Evolutionary conservation across 1,140 invertebrate genomes (phyloP).

Genomic region (Arctopsyche grandis): DNA sequence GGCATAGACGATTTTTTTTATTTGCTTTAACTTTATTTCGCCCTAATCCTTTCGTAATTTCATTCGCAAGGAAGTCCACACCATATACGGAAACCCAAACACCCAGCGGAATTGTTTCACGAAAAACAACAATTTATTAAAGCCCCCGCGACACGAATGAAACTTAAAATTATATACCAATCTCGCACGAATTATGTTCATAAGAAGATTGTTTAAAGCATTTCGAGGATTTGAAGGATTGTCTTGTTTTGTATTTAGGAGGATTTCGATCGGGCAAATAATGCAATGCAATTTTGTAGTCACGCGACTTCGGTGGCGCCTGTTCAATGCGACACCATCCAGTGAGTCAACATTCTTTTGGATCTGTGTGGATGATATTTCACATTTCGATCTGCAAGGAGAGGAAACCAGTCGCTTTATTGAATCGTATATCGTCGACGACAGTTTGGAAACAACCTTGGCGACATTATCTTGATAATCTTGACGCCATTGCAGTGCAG

Average conservation of each 20-base stretch:
- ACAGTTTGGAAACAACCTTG: slow-evolving; percentile 44
- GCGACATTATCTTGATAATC: slow-evolving; percentile 49
- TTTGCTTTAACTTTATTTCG: not conserved
- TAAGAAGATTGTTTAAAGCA: too few species aligned
- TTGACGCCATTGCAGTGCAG: slow-evolving; percentile 39
- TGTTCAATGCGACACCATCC: too few species aligned
- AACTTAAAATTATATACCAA: too few species aligned
- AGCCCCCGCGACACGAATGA: too few species aligned
- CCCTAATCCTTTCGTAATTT: not conserved
- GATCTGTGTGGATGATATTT: slow-evolving; percentile 27
- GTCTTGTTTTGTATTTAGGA: too few species aligned
- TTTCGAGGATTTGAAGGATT: too few species aligned
- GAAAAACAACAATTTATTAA: too few species aligned
- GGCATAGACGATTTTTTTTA: not conserved
- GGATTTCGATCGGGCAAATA: too few species aligned
- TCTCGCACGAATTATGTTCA: too few species aligned
- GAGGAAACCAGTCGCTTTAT: slow-evolving; percentile 42
- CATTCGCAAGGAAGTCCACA: not conserved
- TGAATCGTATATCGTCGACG: slow-evolving; percentile 46
- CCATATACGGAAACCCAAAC: not conserved
- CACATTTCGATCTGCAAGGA: slow-evolving; percentile 43
- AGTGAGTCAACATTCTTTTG: slow-evolving; percentile 44
- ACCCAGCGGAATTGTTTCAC: not conserved
- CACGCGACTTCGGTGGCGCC: too few species aligned
- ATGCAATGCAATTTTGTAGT: too few species aligned